phyloP scores from a whole-genome alignment of 2,797 vertebrate genomes.

The Calcarius lapponicus region DNA sequence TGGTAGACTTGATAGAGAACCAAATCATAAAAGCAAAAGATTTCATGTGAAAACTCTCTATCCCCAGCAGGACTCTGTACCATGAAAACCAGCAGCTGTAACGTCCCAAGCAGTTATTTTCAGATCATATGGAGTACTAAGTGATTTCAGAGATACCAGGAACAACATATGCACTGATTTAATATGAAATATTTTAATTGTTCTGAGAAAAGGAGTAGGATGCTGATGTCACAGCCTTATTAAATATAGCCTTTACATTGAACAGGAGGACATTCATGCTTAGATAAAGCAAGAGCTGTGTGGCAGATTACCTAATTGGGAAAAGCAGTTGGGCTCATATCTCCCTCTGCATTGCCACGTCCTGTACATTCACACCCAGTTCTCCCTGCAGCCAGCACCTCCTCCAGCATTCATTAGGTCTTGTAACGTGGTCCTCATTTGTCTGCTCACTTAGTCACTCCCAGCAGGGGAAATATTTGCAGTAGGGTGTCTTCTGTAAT shows the following conservation, averaged over 20 bases:
- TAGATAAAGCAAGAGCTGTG: neutral
- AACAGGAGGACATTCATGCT: neutral
- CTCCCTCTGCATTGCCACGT: neutral
- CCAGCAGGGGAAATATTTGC: slow-evolving; percentile 25
- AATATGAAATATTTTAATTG: slow-evolving; percentile 23
- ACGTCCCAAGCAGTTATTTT: neutral
- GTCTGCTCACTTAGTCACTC: neutral
- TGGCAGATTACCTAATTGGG: neutral
- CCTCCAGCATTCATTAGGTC: neutral
- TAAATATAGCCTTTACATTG: slow-evolving; percentile 18
- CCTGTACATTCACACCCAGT: neutral
- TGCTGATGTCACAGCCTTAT: neutral
- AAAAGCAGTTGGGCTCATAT: neutral
- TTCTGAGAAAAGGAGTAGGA: slow-evolving; percentile 21
- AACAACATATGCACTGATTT: neutral
- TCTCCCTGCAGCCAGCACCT: neutral
- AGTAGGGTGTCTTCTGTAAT: neutral
- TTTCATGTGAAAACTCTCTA: neutral
- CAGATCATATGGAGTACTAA: neutral
- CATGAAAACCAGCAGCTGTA: neutral
- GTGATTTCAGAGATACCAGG: neutral
- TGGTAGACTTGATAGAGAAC: neutral
- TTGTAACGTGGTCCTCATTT: neutral
- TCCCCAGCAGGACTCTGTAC: neutral
- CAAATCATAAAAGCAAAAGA: neutral